Conservation (phyloP, 2,888 invertebrate species). For the Eristalis arbustorum region DNA sequence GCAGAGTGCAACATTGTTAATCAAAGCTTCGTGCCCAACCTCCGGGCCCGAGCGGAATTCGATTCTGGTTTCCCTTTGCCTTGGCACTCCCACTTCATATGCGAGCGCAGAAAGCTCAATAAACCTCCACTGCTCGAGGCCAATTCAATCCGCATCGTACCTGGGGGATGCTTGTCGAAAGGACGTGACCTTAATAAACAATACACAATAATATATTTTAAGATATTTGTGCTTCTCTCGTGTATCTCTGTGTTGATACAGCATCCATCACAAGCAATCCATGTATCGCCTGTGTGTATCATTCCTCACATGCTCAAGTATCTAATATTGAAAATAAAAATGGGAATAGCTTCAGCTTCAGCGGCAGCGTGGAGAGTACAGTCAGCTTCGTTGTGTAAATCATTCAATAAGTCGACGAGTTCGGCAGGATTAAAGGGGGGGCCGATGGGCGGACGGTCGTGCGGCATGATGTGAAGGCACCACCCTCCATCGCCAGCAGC, state of each 20-base stretch:
- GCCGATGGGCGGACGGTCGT: neutral
- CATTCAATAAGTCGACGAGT: slow-evolving; percentile 62
- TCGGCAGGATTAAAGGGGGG: slow-evolving; percentile 36
- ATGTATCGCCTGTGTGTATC: slow-evolving; percentile 17
- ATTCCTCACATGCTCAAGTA: slow-evolving; percentile 39
- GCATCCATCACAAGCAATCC: slow-evolving; percentile 39
- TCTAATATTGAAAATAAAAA: slow-evolving; percentile 51
- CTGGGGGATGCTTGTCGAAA: slow-evolving; percentile 58
- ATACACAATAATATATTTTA: slow-evolving; percentile 55
- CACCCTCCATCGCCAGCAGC: neutral
- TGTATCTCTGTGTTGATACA: slow-evolving; percentile 35
- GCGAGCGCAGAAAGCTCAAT: slow-evolving; percentile 16
- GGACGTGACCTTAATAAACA: slow-evolving; percentile 69
- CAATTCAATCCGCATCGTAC: slow-evolving; percentile 58
- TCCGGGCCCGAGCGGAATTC: neutral
- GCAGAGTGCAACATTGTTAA: slow-evolving; percentile 42
- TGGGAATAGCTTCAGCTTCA: slow-evolving; percentile 31
- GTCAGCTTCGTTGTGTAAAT: slow-evolving; percentile 46
- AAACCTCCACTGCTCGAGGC: slow-evolving; percentile 21
- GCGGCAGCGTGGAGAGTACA: slow-evolving; percentile 5
- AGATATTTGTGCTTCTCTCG: slow-evolving; percentile 21
- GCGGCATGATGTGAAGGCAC: neutral
- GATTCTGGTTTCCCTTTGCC: neutral
- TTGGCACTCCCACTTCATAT: neutral
- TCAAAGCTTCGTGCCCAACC: slow-evolving; percentile 9